phyloP scores from a whole-genome alignment of 2,113 vertebrate genomes.

The Physeter macrocephalus region DNA sequence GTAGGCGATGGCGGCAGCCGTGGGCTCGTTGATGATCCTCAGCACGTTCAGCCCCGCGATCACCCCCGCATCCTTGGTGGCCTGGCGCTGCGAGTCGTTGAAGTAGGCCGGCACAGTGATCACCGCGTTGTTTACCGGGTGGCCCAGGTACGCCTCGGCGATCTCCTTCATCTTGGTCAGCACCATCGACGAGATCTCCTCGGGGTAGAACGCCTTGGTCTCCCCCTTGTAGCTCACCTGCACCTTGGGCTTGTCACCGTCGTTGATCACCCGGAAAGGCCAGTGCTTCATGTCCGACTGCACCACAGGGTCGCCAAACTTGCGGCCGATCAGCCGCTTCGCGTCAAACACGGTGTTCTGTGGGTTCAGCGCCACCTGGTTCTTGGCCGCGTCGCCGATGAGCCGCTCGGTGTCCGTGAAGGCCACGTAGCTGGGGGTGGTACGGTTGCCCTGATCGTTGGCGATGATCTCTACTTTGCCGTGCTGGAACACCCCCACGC shows the following conservation, averaged over 20 bases:
- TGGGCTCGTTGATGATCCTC: conserved; percentile 40
- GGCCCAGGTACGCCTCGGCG: conserved; percentile 88
- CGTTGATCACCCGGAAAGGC: conserved; percentile 89
- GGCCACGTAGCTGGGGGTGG: conserved; percentile 91
- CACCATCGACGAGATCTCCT: conserved; percentile 93
- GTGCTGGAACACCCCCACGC: conserved; percentile 93
- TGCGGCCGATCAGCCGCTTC: conserved; percentile 90
- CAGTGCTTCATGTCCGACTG: conserved; percentile 92
- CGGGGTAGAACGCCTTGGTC: conserved; percentile 86
- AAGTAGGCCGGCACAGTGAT: conserved; percentile 44
- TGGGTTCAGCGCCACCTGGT: conserved; percentile 94
- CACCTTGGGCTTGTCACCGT: conserved; percentile 88
- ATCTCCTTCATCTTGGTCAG: conserved; percentile 94
- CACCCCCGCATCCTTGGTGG: conserved; percentile 36
- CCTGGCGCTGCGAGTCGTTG: conserved; percentile 49
- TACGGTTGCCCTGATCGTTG: conserved; percentile 93
- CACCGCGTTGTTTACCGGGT: conserved; percentile 25
- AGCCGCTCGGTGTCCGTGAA: conserved; percentile 91
- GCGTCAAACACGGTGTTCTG: conserved; percentile 93
- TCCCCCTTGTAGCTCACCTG: conserved; percentile 93
- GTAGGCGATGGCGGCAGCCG: conserved; percentile 35
- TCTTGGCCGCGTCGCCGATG: conserved; percentile 93
- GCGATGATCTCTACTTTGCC: conserved; percentile 94
- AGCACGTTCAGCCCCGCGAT: conserved; percentile 43
- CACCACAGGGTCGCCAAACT: conserved; percentile 87